Evolutionary conservation across 1,140 invertebrate genomes (phyloP), one percentile per base, ranked within the genome.

Genomic region (Hycleus phaleratus): DNA sequence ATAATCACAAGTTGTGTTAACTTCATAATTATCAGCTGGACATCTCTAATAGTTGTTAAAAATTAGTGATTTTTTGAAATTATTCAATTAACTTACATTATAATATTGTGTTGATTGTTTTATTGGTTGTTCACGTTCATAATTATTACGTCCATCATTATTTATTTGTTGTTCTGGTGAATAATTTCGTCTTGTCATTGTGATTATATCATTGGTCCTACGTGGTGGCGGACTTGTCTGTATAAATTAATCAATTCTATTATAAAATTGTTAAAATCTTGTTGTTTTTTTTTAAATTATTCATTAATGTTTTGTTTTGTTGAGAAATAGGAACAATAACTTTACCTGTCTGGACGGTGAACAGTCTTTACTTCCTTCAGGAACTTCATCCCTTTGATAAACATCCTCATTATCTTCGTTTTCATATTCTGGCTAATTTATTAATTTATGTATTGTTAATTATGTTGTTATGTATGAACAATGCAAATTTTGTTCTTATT

Each of bases 131-230:
- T 68, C 65, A 42, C 57, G 44, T 47, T 71, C 68, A 50, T 69
- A 70, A 58, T 65, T 69, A 44, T 63, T 68, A 51, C 65, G 59
- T 58, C 70, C 46, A 18, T 69, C 67, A n/a, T 56, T 49, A 51
- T 69, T 68, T 47, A 61, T 53, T 32, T 59, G 64, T 54, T 70
- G 68, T 6, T 70, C 70, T 18, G 69, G 68, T 55, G 70, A 71
- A 47, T 47, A 68, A 46, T 64, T 52, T 48, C 65, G 62, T 45
- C 46, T 38, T 1, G 54, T 24, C 11, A 10, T 24, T 26, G 10
- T 18, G 18, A 18, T 18, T 18, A 18, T 18, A 18, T 3, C 24
- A 26, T 12, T 5, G 25, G 57, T 55, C 68, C 65, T 32, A 59
- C 44, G 42, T 58, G 50, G 58, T 46, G 62, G 65, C 24, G 68